Conservation (phyloP, 2,797 vertebrate genomes). For the Hipposideros larvatus region DNA sequence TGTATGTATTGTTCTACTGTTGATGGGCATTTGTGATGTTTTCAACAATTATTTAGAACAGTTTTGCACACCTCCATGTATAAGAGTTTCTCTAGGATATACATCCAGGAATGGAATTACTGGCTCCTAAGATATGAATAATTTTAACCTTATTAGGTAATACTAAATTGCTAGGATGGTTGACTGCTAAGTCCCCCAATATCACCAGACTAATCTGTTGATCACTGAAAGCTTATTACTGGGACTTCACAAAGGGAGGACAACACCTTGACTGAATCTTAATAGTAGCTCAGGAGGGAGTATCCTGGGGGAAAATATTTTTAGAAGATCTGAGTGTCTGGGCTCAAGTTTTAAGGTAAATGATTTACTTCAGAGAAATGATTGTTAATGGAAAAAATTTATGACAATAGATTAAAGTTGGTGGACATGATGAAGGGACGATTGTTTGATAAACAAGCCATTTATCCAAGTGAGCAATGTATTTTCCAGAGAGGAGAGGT, state of each 20-base stretch:
- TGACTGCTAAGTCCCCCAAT: background rate
- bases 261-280: background rate
- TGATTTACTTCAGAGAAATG: constrained; percentile 11
- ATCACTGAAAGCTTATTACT: background rate
- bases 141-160: background rate
- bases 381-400: background rate
- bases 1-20: background rate
- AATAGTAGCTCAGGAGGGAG: background rate
- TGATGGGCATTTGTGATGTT: background rate
- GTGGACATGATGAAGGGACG: background rate
- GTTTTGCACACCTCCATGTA: background rate
- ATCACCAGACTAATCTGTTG: background rate
- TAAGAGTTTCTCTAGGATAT: background rate
- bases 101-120: background rate
- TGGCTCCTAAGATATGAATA: background rate
- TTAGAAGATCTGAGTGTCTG: background rate
- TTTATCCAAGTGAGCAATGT: background rate
- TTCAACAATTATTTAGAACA: background rate
- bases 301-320: background rate
- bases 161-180: background rate
- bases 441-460: background rate
- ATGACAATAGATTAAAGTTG: background rate
- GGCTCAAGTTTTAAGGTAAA: background rate
- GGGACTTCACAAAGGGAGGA: background rate
- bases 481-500: background rate